Evolutionary conservation across 2,888 invertebrate species (phyloP), one percentile per base, ranked within the genome.

Genomic region (Uropetala carovei): DNA sequence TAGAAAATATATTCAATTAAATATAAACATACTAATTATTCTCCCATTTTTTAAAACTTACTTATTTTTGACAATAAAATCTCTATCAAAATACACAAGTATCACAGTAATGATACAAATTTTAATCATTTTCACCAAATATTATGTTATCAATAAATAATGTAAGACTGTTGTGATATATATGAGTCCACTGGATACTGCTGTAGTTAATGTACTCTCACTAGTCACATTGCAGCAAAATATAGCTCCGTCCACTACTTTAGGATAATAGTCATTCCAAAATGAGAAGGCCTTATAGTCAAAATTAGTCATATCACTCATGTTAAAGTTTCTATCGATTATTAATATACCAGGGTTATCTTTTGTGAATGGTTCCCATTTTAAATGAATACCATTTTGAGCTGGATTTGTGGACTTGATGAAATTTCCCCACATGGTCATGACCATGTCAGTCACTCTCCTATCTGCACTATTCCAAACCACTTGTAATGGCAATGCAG

Each of bases 221-320:
- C 92, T 92, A 13, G 95, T 95, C 7, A 94, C 96, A 94, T 97
- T 97, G 94, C 98, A 98, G 94, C 98, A 98, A 94, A 97, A 96
- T 7, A 96, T 96, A 0, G 97, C 97, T 93, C 97, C 96, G 94
- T 96, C 96, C 16, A 97, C 95, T 81, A 98, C 96, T 95, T 96
- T 97, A 0, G 98, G 98, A 94, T 97, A 98, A 94, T 98, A 98
- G 93, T 97, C 97, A 93, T 98, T 97, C 98, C 98, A 98, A 95
- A 98, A 98, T 93, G 97, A 97, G 93, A 98, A 96, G 43, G 97
- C 97, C 94, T 97, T 97, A 94, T 97, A 97, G 95, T 98, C 97
- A 59, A 98, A 96, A 59, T 95, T 96, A 4, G 95, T 95, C 0
- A 96, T 95, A 93, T 97, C 96, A 93, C 97, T 97, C 97, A 98